These are phyloP conservation scores for Nycticryphes semicollaris DNA, from an alignment of 2,113 vertebrate species.

Conservation along the genomic window DNA sequence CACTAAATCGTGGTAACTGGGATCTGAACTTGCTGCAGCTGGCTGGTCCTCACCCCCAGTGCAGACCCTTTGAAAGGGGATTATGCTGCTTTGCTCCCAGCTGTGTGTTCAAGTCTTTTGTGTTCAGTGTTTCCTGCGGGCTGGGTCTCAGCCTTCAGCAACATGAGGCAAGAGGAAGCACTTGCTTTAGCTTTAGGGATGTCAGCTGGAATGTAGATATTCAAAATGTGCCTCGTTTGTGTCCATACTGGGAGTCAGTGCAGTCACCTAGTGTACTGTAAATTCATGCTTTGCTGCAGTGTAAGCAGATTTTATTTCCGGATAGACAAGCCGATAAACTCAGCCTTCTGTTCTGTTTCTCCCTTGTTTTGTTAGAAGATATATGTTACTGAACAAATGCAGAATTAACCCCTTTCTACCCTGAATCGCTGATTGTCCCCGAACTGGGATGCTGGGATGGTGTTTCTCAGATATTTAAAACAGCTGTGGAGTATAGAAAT, in stretches of 20 bases:
- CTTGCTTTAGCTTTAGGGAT: not conserved
- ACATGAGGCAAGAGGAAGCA: accelerated
- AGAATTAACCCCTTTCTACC: not conserved
- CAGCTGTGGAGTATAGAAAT: not conserved
- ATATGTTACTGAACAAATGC: not conserved
- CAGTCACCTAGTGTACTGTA: not conserved
- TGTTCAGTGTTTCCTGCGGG: not conserved
- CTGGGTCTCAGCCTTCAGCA: not conserved
- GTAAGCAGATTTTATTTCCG: not conserved
- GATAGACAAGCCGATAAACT: not conserved
- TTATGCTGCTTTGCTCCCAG: not conserved
- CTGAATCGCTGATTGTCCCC: not conserved
- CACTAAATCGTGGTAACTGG: not conserved
- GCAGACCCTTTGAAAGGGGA: not conserved
- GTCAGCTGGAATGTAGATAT: not conserved
- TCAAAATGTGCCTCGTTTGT: not conserved
- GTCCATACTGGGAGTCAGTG: not conserved
- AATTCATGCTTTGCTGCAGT: not conserved
- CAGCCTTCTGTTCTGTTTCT: not conserved
- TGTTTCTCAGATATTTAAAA: not conserved
- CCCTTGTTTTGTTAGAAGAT: not conserved
- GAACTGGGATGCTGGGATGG: not conserved
- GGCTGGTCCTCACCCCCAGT: not conserved
- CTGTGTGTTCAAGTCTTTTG: not conserved
- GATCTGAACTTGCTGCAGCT: not conserved